Base-by-base conservation (phyloP, 2,888 invertebrate genomes). In the Drosophila greeni region DNA sequence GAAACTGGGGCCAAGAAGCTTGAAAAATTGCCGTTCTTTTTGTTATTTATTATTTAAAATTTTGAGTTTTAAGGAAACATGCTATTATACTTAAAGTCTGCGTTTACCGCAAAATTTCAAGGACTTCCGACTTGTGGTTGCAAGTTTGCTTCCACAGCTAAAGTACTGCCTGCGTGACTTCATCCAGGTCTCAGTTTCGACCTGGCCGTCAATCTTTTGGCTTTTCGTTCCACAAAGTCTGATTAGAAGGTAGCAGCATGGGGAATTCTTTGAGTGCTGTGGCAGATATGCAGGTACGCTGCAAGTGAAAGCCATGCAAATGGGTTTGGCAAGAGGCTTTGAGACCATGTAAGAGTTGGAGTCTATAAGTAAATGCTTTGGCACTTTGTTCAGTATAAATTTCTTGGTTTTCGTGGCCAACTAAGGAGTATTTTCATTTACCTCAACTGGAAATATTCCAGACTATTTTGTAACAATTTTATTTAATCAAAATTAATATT, bases 191-290 rank as follows among this genome's bases (percentile, higher is more conserved):
- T 24, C 9, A 4, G 24, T 34, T 48, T 60, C n/a, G 12, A 42
- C 39, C 20, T 33, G 18, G 45, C 18, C n/a, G 16, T 58, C 42
- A 16, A 26, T 42, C 20, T 20, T 16, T 14, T 16, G 24, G 14
- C 18, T 4, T 20, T 49, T 8, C 18, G 11, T 20, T 49, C 11
- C 29, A 39, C 36, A 29, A 53, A 70, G 70, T 73, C 67, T 71
- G 58, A 79, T 79, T 67, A 69, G 67, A 71, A 67, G 47, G 53
- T 47, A 42, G 42, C 33, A 29, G 31, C 67, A 67, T 58, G 39
- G 29, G 42, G 16, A 31, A 34, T 53, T 47, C 49, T 53, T 55
- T 33, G 26, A 49, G 39, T 52, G 26, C 24, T 55, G 37, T 24
- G 39, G 16, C 45, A 49, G 55, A 29, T 34, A 26, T 23, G 12